These are phyloP conservation scores for Martes martes DNA, from an alignment of 2,113 vertebrate species.

Conservation along the genomic window DNA sequence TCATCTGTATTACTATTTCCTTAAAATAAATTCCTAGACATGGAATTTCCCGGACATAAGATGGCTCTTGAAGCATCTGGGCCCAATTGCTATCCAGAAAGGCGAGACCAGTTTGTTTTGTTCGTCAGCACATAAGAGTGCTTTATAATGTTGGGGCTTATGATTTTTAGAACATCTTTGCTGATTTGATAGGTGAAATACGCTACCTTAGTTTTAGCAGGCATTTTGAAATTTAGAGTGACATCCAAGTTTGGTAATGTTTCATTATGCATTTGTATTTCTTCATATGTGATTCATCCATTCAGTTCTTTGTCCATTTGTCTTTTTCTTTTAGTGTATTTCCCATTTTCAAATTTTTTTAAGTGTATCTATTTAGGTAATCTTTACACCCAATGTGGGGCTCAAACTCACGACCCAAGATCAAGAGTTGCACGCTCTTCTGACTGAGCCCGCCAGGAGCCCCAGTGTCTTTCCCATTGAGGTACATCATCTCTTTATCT, in stretches of 20 bases:
- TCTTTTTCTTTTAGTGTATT: not conserved
- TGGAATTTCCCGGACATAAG: not conserved
- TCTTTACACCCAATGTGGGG: not conserved
- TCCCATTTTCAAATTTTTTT: not conserved
- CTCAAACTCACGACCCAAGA: not conserved
- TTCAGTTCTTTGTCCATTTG: not conserved
- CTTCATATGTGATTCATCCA: not conserved
- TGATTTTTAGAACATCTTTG: not conserved
- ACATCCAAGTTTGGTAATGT: not conserved
- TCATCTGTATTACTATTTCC: not conserved
- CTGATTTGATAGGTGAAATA: not conserved
- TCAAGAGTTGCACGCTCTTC: not conserved
- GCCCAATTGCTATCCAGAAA: not conserved
- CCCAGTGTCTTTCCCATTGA: not conserved
- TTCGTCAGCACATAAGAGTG: not conserved
- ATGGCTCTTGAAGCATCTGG: not conserved
- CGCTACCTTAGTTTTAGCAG: not conserved
- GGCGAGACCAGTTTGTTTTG: not conserved
- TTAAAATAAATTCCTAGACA: not conserved
- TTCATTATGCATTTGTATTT: not conserved
- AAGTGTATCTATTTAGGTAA: not conserved
- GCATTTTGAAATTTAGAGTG: not conserved
- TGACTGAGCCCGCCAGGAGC: not conserved
- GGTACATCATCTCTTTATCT: not conserved
- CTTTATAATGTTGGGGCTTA: not conserved